Percentiles rank a stretch among this genome's conserved stretches.
These are phyloP conservation scores for Heloderma charlesbogerti DNA, from an alignment of 2,113 vertebrate species.

Conservation along the genomic window DNA sequence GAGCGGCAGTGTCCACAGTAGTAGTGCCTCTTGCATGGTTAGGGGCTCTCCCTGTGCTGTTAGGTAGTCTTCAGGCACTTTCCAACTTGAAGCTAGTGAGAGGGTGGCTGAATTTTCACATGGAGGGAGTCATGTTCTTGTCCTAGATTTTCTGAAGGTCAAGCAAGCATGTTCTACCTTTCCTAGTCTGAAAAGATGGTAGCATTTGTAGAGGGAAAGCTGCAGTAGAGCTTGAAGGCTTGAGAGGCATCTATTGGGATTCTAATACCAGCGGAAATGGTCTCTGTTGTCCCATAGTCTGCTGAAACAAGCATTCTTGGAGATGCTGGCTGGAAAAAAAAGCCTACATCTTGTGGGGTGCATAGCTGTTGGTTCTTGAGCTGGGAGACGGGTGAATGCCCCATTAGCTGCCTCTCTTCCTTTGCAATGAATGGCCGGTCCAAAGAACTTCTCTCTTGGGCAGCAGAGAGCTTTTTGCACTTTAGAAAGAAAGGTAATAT, in stretches of 20 bases:
- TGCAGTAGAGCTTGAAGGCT: conserved; percentile 69
- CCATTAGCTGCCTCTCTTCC: conserved; percentile 68
- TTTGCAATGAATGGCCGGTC: conserved; percentile 83
- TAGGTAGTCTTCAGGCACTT: neutral
- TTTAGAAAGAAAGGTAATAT: conserved; percentile 79
- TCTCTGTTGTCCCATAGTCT: conserved; percentile 14
- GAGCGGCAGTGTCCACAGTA: neutral
- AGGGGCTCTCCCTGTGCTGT: neutral
- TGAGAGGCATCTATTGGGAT: conserved; percentile 54
- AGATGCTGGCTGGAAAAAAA: neutral
- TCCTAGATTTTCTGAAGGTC: neutral
- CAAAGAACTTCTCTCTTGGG: conserved; percentile 86
- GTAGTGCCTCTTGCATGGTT: neutral
- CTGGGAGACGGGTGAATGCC: conserved; percentile 44
- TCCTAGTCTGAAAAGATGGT: conserved; percentile 15
- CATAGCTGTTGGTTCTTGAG: conserved; percentile 31
- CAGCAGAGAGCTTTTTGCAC: conserved; percentile 86
- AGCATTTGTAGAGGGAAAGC: conserved; percentile 32
- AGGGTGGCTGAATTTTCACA: neutral
- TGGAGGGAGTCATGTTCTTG: neutral
- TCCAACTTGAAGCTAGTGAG: neutral
- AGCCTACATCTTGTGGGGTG: conserved; percentile 14
- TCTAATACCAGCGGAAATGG: conserved; percentile 27
- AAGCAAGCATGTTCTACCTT: neutral
- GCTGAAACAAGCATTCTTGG: conserved; percentile 39